Percentiles rank a stretch among this genome's conserved stretches.
phyloP scores from a whole-genome alignment of 2,797 vertebrate species.

The Heliangelus exortis region DNA sequence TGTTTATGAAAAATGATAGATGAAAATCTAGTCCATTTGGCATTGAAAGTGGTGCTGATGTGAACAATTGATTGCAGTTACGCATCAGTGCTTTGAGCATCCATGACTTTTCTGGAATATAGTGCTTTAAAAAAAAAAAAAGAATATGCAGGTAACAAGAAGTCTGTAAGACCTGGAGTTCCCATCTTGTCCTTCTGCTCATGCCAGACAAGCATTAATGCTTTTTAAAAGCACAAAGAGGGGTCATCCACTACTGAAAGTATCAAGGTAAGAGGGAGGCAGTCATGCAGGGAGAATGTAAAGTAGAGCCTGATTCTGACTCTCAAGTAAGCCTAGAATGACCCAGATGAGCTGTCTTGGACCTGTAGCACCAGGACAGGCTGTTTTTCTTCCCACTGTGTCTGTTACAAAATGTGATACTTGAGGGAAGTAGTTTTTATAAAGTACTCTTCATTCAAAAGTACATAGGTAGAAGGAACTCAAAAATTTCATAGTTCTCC shows the following conservation, averaged over 20 bases:
- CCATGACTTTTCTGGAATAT: neutral
- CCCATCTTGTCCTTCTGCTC: neutral
- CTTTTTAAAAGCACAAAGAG: neutral
- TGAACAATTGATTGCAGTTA: neutral
- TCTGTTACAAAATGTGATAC: neutral
- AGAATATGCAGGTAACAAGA: neutral
- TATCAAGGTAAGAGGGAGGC: neutral
- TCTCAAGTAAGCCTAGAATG: neutral
- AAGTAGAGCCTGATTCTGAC: neutral
- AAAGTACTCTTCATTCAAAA: neutral
- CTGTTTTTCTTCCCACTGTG: fast-evolving
- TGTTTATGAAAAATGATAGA: neutral
- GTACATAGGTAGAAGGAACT: neutral
- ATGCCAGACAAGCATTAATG: neutral
- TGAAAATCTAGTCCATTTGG: neutral
- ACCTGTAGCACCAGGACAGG: neutral
- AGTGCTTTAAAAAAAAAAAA: neutral
- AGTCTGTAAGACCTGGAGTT: neutral
- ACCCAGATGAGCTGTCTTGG: neutral
- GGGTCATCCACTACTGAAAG: neutral
- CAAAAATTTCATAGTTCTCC: neutral
- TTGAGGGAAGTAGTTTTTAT: neutral
- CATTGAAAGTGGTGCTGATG: neutral
- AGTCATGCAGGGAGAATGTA: neutral
- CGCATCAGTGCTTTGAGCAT: neutral